phyloP scores from a whole-genome alignment of 2,797 vertebrate species.

The Thalassophryne amazonica region DNA sequence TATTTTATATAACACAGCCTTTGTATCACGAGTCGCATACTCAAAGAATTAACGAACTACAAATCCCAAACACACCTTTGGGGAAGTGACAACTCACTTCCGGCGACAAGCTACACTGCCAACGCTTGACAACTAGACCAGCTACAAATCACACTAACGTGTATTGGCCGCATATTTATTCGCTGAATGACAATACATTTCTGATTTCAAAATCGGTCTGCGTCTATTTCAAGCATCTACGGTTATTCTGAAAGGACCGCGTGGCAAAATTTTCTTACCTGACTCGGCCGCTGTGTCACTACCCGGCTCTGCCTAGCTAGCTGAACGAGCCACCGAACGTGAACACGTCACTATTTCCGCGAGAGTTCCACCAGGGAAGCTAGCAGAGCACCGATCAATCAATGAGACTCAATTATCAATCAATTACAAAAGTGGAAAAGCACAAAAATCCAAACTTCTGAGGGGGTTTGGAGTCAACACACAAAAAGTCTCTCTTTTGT shows the following conservation, averaged over 20 bases:
- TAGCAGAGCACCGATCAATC: constrained; percentile 20
- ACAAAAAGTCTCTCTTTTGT: too few relatives aligned
- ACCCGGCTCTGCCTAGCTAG: constrained; percentile 74
- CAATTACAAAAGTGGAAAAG: too few relatives aligned
- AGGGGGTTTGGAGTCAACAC: too few relatives aligned
- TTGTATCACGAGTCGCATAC: accelerated
- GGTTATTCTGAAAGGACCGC: neutral
- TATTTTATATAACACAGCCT: constrained; percentile 38
- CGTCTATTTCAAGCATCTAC: neutral
- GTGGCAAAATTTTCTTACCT: constrained; percentile 68
- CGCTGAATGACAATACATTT: neutral
- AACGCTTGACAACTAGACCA: constrained; percentile 41
- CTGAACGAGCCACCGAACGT: constrained; percentile 64
- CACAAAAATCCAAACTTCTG: too few relatives aligned
- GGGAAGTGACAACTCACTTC: constrained; percentile 82
- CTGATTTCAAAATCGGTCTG: accelerated
- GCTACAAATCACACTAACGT: constrained; percentile 20
- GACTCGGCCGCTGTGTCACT: constrained; percentile 79
- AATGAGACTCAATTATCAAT: too few relatives aligned
- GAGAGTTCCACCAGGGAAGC: constrained; percentile 26
- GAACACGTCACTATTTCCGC: constrained; percentile 83
- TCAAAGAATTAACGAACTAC: constrained; percentile 55
- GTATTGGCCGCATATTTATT: neutral
- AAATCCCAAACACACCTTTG: constrained; percentile 45
- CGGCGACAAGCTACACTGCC: constrained; percentile 54